Evolutionary conservation across 2,113 vertebrate genomes (phyloP), one percentile per base, ranked within the genome.

Genomic region (Tichodroma muraria): DNA sequence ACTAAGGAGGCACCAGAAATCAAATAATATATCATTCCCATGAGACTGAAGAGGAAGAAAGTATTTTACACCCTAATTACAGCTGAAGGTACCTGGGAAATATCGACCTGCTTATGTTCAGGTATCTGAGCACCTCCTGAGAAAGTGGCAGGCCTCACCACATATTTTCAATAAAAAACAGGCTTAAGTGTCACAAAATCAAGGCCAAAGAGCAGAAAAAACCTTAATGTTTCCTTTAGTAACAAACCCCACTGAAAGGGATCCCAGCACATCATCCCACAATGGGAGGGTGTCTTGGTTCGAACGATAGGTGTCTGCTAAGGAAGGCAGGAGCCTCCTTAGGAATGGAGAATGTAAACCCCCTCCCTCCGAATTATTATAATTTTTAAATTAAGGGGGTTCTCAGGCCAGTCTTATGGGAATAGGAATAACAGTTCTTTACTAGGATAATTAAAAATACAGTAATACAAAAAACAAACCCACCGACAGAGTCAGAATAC

Each of bases 221-320:
- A 1, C 9, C 12, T 72, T 15, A 13, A 19, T 4, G 4, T 25
- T 33, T 38, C 33, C 18, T 9, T 13, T 0, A 20, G 13, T 14
- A 66, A 49, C 21, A 72, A 82, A 37, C 5, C 7, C 28, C 11
- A 28, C 15, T 12, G 28, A n/a, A 83, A 44, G 31, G 40, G 8
- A 4, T 16, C 49, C n/a, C 40, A 38, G 15, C 3, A 2, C 12
- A 13, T 24, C 11, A 1, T 13, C 45, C 40, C 7, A 0, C 31
- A n/a, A n/a, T n/a, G n/a, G n/a, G n/a, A n/a, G n/a, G n/a, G n/a
- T n/a, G n/a, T n/a, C n/a, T n/a, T n/a, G n/a, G n/a, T n/a, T n/a
- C n/a, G n/a, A n/a, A n/a, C n/a, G n/a, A n/a, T n/a, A n/a, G n/a
- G n/a, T n/a, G n/a, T n/a, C n/a, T n/a, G n/a, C n/a, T n/a, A n/a